Base-by-base conservation (phyloP, 2,797 vertebrate species). In the Mormyrus hasselquistii region DNA sequence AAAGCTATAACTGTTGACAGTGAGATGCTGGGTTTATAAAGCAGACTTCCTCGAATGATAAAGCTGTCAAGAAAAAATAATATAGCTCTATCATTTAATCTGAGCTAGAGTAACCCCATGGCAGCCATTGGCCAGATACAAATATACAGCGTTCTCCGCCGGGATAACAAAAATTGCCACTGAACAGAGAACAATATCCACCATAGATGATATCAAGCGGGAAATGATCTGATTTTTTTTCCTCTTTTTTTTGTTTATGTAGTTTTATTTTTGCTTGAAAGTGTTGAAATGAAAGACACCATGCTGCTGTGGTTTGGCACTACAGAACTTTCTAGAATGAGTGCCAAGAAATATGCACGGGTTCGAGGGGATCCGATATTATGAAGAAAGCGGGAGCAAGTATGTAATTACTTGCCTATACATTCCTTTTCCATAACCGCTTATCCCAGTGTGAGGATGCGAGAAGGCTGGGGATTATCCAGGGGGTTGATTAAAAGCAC, bases 41-140 rank as follows among this genome's bases (percentile, higher is more conserved):
- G 90, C 69, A 52, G 65, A 87, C 89, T 91, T 89, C 76, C 91
- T 93, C 91, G 90, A 85, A 91, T 91, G 91, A 91, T 65, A 90
- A 88, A 89, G 82, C 89, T 91, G 89, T 86, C 90, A 91, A 83
- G 89, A 86, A 88, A 88, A 90, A 91, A 90, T 88, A 90, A 91
- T 90, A 88, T 84, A 88, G 29, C 89, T 93, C 90, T 91, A 92
- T 92, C 90, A 90, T 86, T 76, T 92, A 91, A 91, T 88, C 88
- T 86, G 88, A 86, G 22, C 73, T 59, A 47, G 85, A 90, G 87
- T 84, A 90, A 91, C 88, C 88, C 85, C 34, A 53, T 34, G 49
- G 69, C 50, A 87, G 49, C 69, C 90, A 85, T 34, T 88, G 10
- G 29, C 6, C 10, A 59, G 44, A 88, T 53, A 90, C 53, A 86